A percentile compares a stretch with the other conserved stretches of the same genome.
These are phyloP conservation scores for Anadara kagoshimensis DNA, from an alignment of 1,140 invertebrate genomes.

Conservation along the genomic window DNA sequence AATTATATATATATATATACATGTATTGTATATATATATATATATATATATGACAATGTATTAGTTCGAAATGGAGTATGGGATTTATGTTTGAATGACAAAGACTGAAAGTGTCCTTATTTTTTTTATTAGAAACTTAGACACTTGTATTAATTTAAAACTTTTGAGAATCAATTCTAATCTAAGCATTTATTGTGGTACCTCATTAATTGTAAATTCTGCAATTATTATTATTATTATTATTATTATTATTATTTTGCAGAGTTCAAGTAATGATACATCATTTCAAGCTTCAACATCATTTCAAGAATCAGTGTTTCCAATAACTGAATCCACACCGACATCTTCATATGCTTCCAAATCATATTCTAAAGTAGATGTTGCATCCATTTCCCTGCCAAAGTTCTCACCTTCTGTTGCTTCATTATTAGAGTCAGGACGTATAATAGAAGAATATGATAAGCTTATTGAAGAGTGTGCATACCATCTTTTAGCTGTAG, in stretches of 20 bases:
- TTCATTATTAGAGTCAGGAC: not conserved
- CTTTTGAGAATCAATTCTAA: not conserved
- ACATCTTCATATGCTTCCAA: not conserved
- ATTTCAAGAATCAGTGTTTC: not conserved
- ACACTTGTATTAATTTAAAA: not conserved
- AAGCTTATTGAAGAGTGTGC: conserved; percentile 16
- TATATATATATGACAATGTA: too few species aligned
- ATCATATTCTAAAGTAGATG: not conserved
- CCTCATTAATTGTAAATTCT: not conserved
- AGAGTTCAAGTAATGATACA: not conserved
- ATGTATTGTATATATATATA: too few species aligned
- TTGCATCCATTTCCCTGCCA: not conserved
- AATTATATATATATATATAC: not conserved
- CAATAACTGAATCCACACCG: not conserved
- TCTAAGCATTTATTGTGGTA: not conserved
- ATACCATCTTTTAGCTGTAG: not conserved
- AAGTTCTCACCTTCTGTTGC: not conserved
- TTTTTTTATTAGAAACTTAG: not conserved
- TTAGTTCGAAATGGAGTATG: not conserved
- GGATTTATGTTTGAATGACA: conserved; percentile 16
- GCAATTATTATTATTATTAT: too few species aligned
- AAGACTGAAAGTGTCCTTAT: not conserved
- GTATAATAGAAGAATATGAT: conserved; percentile 1
- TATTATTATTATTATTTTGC: not conserved
- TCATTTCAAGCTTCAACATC: not conserved